These are phyloP conservation scores for Chelmon rostratus DNA, from an alignment of 2,797 vertebrate genomes.

Conservation along the genomic window DNA sequence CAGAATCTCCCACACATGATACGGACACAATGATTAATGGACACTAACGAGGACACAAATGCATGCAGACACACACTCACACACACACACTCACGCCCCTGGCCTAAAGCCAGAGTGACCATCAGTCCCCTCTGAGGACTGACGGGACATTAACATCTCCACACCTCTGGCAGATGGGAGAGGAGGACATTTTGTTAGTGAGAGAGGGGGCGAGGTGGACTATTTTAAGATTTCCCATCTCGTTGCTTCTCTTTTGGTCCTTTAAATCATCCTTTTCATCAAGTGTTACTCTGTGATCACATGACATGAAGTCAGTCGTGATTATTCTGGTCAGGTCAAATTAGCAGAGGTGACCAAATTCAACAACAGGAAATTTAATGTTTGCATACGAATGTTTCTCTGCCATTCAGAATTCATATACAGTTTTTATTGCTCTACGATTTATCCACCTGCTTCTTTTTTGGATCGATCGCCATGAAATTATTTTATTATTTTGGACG, in stretches of 20 bases:
- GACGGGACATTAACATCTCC: conserved; percentile 69
- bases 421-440: neutral
- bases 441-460: neutral
- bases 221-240: conserved; percentile 4
- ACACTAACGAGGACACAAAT: conserved; percentile 5
- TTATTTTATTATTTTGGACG: neutral
- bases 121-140: conserved; percentile 62
- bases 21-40: conserved; percentile 6
- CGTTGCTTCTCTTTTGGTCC: neutral
- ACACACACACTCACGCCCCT: neutral
- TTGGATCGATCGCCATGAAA: neutral
- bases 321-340: neutral
- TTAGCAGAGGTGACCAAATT: accelerated
- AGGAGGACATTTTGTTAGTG: conserved; percentile 49
- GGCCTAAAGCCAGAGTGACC: conserved; percentile 46
- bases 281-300: too few species aligned
- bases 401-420: too few species aligned
- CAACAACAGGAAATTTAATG: neutral
- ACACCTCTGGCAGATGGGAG: conserved; percentile 64
- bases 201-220: neutral
- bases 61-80: conserved; percentile 6
- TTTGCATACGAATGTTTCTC: neutral
- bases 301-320: too few species aligned
- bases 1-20: neutral
- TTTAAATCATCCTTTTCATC: too few species aligned